Base-by-base conservation (phyloP, 2,113 vertebrate genomes). In the Sander lucioperca region DNA sequence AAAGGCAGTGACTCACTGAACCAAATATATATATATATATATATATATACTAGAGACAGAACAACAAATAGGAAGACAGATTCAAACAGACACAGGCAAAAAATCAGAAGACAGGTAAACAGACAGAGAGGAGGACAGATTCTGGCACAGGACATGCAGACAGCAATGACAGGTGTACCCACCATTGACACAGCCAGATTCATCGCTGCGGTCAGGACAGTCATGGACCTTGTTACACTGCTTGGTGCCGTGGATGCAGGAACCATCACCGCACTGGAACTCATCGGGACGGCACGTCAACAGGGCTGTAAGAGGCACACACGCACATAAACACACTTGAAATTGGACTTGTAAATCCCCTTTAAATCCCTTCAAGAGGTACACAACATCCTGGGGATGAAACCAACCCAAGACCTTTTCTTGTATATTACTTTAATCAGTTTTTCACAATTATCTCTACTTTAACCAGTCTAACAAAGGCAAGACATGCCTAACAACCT, bases 111-210 rank as follows among this genome's bases (percentile, higher is more conserved):
- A 74, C 0, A 10, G 36, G 14, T 39, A 50, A 50, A 30, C 3
- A 56, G 62, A 7, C 45, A 62, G 23, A 27, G 39, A 77, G 50
- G 6, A 66, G 62, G 58, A 75, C 54, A 12, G 4, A 45, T 23
- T 27, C 36, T 71, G 33, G 58, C 58, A 74, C 6, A 18, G 15
- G 59, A 33, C 73, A 58, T 3, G 23, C 48, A 70, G 51, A 51
- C 71, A 11, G 64, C 0, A 51, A 23, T 62, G 58, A 53, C 47
- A 68, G 54, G 61, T 15, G 30, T 21, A 94, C 96, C 6, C 82
- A 99, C 98, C 97, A 68, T 97, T 97, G 74, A 98, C 75, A 15
- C 98, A 99, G 86, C 97, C 97, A 0, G 96, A 96, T 89, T 99
- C 98, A 0, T 99, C 98, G 1, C 97, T 98, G 77, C 95, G 93